Conservation (phyloP, 1,140 invertebrate genomes). For the Acromyrmex echinatior region DNA sequence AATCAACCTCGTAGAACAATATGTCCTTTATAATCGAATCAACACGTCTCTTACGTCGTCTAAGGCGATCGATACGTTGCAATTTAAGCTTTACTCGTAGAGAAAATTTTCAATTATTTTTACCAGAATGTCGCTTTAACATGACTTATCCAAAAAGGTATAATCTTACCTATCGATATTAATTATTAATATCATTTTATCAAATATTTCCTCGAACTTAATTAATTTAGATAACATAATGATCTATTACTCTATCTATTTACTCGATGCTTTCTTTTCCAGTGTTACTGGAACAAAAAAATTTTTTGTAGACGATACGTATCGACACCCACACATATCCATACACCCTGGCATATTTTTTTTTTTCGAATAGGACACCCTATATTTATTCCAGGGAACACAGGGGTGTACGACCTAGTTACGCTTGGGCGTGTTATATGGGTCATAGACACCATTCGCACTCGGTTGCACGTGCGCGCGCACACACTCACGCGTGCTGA, state of each 20-base stretch:
- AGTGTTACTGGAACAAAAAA: background rate
- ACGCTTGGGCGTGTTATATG: conserved; percentile 84
- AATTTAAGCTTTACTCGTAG: background rate
- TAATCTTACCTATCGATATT: background rate
- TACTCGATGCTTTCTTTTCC: background rate
- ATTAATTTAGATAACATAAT: background rate
- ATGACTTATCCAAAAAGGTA: background rate
- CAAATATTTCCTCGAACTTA: background rate
- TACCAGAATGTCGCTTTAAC: background rate
- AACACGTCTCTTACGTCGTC: background rate
- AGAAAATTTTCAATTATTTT: background rate
- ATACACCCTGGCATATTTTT: conserved; percentile 43
- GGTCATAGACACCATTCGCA: conserved; percentile 85
- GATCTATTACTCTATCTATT: background rate
- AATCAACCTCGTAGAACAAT: conserved; percentile 46
- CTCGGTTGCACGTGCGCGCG: conserved; percentile 55
- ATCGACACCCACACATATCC: conserved; percentile 3
- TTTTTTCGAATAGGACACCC: conserved; percentile 77
- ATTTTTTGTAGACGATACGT: background rate
- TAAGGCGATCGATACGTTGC: background rate
- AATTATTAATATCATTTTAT: background rate
- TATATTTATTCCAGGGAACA: conserved; percentile 85
- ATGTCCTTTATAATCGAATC: conserved; percentile 25
- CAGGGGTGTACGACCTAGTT: conserved; percentile 84
- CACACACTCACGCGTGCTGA: conserved; percentile 44